Base-by-base conservation (phyloP, 2,888 invertebrate genomes). In the Eupelmus urozonus region DNA sequence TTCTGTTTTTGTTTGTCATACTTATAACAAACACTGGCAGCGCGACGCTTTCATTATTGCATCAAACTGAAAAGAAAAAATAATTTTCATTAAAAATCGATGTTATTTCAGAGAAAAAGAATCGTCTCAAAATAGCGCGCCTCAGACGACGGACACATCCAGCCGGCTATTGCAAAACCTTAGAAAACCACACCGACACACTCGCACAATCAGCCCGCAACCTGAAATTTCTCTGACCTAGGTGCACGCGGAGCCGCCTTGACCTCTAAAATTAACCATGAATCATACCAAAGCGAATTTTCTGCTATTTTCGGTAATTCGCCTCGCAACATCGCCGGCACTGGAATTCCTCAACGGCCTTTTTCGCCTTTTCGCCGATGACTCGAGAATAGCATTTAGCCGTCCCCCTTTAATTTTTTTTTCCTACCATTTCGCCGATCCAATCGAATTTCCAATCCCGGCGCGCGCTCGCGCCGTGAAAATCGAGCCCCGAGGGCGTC, bases 181-280 rank as follows among this genome's bases (percentile, higher is more conserved):
- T n/a, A n/a, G n/a, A n/a, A n/a, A n/a, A n/a, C n/a, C n/a, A n/a
- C n/a, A n/a, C n/a, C n/a, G 34, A 34, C 34, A 34, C 9, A 5
- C 9, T 34, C 34, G 9, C 34, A 34, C 3, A 34, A 34, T 34
- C 9, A 34, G 3, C 9, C 9, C 16, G 13, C 13, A 45, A 45
- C 2, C 45, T 13, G 16, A 45, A 45, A 16, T 7, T 45, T 45
- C 23, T 42, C 20, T 29, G 53, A 62, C 51, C 51, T 63, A 62
- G 13, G 53, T 1, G 23, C 20, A 13, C 23, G n/a, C n/a, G n/a
- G n/a, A n/a, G n/a, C n/a, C n/a, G 60, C 74, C 74, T 66, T 75
- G 59, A 75, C 66, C 74, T 67, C 66, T 45, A 66, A 67, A 75
- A 66, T 60, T n/a, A 51, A 25, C 51, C 51, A 29, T 75, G 74